Evolutionary conservation across 2,797 vertebrate genomes (phyloP), one percentile per base, ranked within the genome.

Genomic region (Petrocephalus schoutedeni): DNA sequence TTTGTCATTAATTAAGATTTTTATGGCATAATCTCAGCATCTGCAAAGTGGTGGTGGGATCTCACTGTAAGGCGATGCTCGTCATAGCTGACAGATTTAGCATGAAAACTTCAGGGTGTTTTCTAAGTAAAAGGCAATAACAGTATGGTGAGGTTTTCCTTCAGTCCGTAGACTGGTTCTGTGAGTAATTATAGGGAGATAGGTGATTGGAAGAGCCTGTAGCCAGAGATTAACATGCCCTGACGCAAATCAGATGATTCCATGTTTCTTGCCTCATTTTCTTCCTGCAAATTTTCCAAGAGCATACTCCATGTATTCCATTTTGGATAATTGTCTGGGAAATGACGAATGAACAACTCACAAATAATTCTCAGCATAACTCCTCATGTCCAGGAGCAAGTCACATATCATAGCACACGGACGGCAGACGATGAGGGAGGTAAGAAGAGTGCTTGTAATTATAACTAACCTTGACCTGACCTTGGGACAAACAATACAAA

Each of bases 381-480:
- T 71, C 12, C 28, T 96, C 95, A 95, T 95, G 95, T 95, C 96
- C 95, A 95, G 95, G 95, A 95, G 93, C 95, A 94, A 95, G 95
- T 95, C 94, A 94, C 94, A 94, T 94, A 95, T 95, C 95, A 94
- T 94, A 92, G 95, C 95, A 94, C 94, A 93, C 94, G 95, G 95
- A 95, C 94, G 95, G 94, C 94, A 93, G 94, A 95, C 94, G 94
- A 95, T 95, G 95, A 95, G 32, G 95, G 95, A 94, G 16, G 16
- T 64, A 41, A 21, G 58, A 41, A 45, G 58, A 45, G 85, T 49
- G 85, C 58, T 95, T 96, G 95, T 95, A 95, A 96, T 96, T 96
- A 94, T 94, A 95, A 95, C 94, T 95, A 95, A 96, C 95, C 95
- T 96, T 96, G 94, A 95, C 93, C 95, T 96, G 95, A 96, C 96